Conservation (phyloP, 2,888 invertebrate genomes). For the Candidula unifasciata region DNA sequence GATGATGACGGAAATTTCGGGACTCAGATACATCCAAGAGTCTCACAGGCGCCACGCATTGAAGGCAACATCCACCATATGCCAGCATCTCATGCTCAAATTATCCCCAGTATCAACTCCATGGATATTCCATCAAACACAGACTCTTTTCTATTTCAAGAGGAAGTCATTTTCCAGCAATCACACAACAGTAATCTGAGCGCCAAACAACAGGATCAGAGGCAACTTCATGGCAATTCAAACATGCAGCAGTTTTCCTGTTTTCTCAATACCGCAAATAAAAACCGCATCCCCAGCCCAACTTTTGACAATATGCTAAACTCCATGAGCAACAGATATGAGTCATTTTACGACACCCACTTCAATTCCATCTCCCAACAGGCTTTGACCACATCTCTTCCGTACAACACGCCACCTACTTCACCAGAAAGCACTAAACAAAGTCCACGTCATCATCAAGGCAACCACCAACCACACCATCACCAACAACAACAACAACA, state of each 20-base stretch:
- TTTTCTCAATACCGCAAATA: constrained; percentile 2
- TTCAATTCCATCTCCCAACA: not conserved
- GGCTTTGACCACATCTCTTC: not conserved
- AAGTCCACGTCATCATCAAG: not conserved
- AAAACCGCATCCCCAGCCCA: constrained; percentile 2
- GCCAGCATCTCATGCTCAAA: not conserved
- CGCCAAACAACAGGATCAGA: constrained; percentile 6
- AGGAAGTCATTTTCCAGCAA: constrained; percentile 6
- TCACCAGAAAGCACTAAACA: constrained; percentile 18
- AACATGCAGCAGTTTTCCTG: constrained; percentile 5
- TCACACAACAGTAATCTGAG: not conserved
- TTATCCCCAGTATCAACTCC: not conserved
- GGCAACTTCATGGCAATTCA: not conserved
- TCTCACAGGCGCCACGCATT: not conserved
- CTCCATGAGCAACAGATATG: constrained; percentile 18
- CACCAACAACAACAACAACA: not conserved
- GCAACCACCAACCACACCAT: not conserved
- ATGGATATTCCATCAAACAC: not conserved
- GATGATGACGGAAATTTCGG: not conserved
- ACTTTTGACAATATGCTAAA: constrained; percentile 28
- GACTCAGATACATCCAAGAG: not conserved
- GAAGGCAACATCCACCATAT: not conserved
- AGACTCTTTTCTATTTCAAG: constrained; percentile 32
- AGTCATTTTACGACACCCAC: not conserved
- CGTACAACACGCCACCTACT: constrained; percentile 26